These are phyloP conservation scores for Anser brachyrhynchus DNA, from an alignment of 2,113 vertebrate genomes.

Conservation along the genomic window DNA sequence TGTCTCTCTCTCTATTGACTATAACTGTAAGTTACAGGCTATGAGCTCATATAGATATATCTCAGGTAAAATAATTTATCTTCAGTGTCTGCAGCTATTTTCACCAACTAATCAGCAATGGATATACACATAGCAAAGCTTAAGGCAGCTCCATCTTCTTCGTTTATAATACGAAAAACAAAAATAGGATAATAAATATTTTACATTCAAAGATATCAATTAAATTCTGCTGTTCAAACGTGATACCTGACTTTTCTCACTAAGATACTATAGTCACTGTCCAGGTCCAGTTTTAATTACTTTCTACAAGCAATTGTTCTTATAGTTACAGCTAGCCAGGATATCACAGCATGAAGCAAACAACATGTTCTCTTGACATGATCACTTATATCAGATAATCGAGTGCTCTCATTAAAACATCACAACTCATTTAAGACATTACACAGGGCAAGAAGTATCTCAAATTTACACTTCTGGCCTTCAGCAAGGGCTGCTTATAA, in stretches of 20 bases:
- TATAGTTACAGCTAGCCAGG: background rate
- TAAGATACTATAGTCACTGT: background rate
- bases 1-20: background rate
- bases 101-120: background rate
- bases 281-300: background rate
- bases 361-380: background rate
- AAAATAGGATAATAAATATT: background rate
- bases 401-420: background rate
- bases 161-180: background rate
- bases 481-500: background rate
- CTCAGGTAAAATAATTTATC: background rate
- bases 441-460: background rate
- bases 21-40: background rate
- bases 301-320: background rate
- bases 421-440: background rate
- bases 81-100: background rate
- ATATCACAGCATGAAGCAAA: background rate
- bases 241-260: background rate
- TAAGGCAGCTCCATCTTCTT: background rate
- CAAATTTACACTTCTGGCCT: background rate
- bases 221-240: background rate
- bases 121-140: rapidly evolving
- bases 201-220: background rate
- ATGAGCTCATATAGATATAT: background rate
- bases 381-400: background rate